Conservation (phyloP, 2,797 vertebrate genomes). For the Takifugu rubripes region DNA sequence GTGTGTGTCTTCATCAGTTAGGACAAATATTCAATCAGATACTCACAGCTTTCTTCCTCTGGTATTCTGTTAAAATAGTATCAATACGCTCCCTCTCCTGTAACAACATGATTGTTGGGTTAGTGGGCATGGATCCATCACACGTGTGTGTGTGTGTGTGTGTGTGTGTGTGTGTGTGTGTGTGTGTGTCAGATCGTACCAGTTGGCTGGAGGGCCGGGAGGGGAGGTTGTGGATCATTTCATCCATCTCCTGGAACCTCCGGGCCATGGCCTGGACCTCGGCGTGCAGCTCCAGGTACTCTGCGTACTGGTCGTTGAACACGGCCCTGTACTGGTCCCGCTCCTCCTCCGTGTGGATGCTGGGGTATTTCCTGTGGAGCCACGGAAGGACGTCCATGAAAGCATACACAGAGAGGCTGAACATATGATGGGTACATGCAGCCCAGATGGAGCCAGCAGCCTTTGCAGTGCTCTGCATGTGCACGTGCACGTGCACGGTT, state of each 20-base stretch:
- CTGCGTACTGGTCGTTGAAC: constrained; percentile 94
- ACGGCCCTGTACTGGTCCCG: constrained; percentile 91
- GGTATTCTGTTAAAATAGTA: constrained; percentile 84
- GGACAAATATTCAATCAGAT: neutral
- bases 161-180: neutral
- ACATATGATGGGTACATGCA: too few relatives aligned
- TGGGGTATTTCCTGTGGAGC: constrained; percentile 85
- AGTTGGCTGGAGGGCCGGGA: constrained; percentile 77
- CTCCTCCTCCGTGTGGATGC: constrained; percentile 84
- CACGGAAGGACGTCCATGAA: too few relatives aligned
- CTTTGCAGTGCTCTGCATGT: too few relatives aligned
- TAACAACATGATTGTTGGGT: constrained; percentile 9
- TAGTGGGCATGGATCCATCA: neutral
- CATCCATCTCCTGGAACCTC: constrained; percentile 87
- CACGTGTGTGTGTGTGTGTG: neutral
- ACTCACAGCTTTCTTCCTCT: constrained; percentile 92
- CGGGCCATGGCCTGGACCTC: constrained; percentile 85
- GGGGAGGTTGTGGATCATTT: constrained; percentile 80
- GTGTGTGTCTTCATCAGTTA: too few relatives aligned
- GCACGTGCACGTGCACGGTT: too few relatives aligned
- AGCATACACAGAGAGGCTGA: too few relatives aligned
- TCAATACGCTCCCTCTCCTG: constrained; percentile 90
- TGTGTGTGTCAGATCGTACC: constrained; percentile 58
- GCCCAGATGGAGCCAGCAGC: too few relatives aligned
- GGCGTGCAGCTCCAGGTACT: constrained; percentile 92